phyloP scores from a whole-genome alignment of 2,113 vertebrate species.

The Macaca mulatta region DNA sequence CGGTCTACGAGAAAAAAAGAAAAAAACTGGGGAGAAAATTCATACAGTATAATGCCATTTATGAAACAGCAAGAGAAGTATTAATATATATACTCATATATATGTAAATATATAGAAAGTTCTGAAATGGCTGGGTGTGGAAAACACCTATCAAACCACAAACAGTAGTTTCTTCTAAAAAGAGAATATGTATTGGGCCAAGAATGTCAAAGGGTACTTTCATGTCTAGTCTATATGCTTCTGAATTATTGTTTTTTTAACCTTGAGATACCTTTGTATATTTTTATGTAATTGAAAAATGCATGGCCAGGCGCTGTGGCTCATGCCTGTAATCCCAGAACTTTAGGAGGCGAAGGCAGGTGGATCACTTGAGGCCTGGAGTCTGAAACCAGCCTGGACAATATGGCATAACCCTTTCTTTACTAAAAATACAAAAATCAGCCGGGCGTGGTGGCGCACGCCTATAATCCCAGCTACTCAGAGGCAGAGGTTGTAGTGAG shows the following conservation, averaged over 20 bases:
- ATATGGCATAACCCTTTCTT: no score
- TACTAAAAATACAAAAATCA: no score
- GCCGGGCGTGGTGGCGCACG: no score
- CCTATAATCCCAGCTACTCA: no score
- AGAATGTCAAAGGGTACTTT: neutral
- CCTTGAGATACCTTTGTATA: neutral
- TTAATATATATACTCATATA: neutral
- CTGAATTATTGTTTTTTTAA: neutral
- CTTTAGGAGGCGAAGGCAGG: no score
- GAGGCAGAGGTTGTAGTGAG: no score
- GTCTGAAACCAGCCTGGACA: no score
- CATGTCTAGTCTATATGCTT: neutral
- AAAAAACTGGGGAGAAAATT: neutral
- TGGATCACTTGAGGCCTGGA: no score
- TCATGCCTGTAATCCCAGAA: no score
- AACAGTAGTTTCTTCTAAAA: neutral
- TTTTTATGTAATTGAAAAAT: conserved; percentile 19
- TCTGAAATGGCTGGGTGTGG: neutral
- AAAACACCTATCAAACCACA: neutral
- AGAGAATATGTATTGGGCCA: neutral
- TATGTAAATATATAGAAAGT: neutral
- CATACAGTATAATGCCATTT: neutral
- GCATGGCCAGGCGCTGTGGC: neutral
- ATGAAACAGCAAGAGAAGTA: neutral
- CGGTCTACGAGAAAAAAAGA: neutral